phyloP scores from a whole-genome alignment of 1,140 invertebrate genomes.

The Platyura marginata region DNA sequence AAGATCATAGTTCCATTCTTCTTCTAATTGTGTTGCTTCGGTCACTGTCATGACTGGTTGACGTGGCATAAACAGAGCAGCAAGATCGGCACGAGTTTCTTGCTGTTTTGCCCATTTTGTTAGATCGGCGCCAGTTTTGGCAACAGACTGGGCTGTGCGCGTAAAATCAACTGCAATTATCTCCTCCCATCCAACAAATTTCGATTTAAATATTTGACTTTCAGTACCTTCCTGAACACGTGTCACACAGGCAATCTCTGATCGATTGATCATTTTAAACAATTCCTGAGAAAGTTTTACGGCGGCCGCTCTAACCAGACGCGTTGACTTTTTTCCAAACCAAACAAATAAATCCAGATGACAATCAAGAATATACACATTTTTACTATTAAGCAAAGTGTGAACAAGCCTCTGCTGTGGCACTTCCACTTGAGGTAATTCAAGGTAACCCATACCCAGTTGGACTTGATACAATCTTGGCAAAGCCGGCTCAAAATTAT shows the following conservation, averaged over 20 bases:
- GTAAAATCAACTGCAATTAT: constrained; percentile 99
- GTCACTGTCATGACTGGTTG: constrained; percentile 69
- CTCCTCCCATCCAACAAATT: constrained; percentile 97
- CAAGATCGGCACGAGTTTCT: constrained; percentile 77
- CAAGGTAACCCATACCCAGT: constrained; percentile 95
- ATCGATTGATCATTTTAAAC: constrained; percentile 79
- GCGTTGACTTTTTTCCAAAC: constrained; percentile 97
- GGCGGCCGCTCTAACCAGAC: constrained; percentile 87
- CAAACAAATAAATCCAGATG: constrained; percentile 95
- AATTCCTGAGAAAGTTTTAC: constrained; percentile 91
- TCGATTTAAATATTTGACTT: constrained; percentile 85
- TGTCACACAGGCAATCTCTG: constrained; percentile 74
- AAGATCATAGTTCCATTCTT: constrained; percentile 91
- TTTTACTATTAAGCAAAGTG: constrained; percentile 68
- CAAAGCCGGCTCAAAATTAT: constrained; percentile 51
- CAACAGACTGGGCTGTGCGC: constrained; percentile 91
- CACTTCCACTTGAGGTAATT: constrained; percentile 87
- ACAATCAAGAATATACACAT: constrained; percentile 96
- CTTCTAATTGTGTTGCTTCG: constrained; percentile 81
- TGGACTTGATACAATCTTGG: constrained; percentile 86
- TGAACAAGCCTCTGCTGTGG: constrained; percentile 55
- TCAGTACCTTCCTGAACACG: constrained; percentile 75
- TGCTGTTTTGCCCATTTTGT: constrained; percentile 83
- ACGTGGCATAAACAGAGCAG: constrained; percentile 86
- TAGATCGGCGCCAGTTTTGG: constrained; percentile 87